These are phyloP conservation scores for Subacronicta megacephala DNA, from an alignment of 2,888 invertebrate genomes.

Conservation along the genomic window DNA sequence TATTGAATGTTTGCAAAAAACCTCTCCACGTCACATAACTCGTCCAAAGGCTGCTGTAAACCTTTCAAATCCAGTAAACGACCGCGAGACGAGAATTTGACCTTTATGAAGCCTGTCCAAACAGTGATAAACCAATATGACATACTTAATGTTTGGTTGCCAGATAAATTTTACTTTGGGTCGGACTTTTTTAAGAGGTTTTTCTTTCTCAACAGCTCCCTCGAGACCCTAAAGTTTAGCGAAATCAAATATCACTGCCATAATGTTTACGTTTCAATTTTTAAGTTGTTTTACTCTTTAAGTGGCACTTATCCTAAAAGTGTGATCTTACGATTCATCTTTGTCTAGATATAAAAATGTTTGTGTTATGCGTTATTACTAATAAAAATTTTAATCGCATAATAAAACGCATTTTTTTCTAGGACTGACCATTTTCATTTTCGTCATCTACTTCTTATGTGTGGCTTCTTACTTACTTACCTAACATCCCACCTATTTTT, in stretches of 20 bases:
- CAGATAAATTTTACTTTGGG: constrained; percentile 58
- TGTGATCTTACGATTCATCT: neutral
- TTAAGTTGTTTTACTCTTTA: constrained; percentile 4
- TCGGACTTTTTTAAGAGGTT: constrained; percentile 48
- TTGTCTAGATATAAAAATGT: neutral
- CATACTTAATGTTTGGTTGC: constrained; percentile 57
- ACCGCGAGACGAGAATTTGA: constrained; percentile 54
- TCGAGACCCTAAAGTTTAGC: constrained; percentile 20
- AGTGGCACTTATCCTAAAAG: neutral
- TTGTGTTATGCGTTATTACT: too few relatives aligned
- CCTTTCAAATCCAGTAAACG: constrained; percentile 63
- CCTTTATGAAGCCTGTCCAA: constrained; percentile 72
- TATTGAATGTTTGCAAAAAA: constrained; percentile 35
- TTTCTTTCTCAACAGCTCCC: constrained; percentile 32
- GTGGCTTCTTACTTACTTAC: too few relatives aligned
- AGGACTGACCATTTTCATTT: too few relatives aligned
- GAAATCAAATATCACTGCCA: constrained; percentile 27
- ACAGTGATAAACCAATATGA: constrained; percentile 75
- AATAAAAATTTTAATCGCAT: too few relatives aligned
- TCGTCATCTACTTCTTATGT: too few relatives aligned
- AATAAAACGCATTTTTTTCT: too few relatives aligned
- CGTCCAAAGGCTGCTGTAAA: constrained; percentile 50
- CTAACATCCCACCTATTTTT: too few relatives aligned
- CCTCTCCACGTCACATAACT: constrained; percentile 27
- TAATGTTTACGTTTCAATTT: constrained; percentile 14